Evolutionary conservation across 2,113 vertebrate genomes (phyloP).

Genomic region (Eolophus roseicapilla): DNA sequence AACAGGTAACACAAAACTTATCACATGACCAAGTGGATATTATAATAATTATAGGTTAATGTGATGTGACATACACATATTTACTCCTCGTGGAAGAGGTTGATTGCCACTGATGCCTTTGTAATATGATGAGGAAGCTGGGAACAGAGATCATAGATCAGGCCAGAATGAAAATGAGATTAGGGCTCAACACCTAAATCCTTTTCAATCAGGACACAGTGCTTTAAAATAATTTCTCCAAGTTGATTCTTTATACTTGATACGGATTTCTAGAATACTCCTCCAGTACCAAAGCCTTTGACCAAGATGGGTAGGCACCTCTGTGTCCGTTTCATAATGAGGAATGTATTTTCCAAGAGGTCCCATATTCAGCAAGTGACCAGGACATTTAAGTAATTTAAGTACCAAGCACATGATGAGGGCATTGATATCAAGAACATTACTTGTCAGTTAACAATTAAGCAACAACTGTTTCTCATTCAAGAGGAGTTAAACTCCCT

Average conservation of each 20-base stretch:
- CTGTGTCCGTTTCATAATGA: not conserved
- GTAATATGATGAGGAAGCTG: not conserved
- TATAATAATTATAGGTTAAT: not conserved
- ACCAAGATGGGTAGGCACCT: not conserved
- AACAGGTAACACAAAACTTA: not conserved
- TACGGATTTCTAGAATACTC: not conserved
- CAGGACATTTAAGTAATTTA: not conserved
- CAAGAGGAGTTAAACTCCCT: not conserved
- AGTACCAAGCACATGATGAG: not conserved
- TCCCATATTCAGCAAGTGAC: not conserved
- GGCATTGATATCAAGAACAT: not conserved
- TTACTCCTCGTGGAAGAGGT: not conserved
- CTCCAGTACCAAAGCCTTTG: not conserved
- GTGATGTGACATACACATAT: no score
- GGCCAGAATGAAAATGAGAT: not conserved
- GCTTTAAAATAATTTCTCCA: not conserved
- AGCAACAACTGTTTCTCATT: not conserved
- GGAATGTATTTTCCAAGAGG: not conserved
- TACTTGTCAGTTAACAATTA: not conserved
- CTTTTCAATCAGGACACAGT: not conserved
- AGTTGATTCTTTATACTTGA: not conserved
- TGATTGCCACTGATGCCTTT: not conserved
- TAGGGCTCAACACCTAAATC: not conserved
- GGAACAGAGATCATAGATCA: not conserved
- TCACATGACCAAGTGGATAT: not conserved